Evolutionary conservation across 2,797 vertebrate genomes (phyloP), one percentile per base, ranked within the genome.

Genomic region (Micromesistius poutassou): DNA sequence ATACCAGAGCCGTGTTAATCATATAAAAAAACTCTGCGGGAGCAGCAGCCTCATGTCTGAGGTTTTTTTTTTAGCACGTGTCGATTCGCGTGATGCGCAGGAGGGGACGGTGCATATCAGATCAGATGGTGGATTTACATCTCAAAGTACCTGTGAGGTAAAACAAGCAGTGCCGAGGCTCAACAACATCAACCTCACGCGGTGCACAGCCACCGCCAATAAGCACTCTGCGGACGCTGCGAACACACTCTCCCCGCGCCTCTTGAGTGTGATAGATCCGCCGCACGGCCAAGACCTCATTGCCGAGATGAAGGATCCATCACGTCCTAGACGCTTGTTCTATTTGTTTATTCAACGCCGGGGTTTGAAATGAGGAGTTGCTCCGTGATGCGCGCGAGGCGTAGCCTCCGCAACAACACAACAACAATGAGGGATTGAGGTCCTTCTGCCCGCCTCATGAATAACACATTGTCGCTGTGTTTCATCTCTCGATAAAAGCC

Each of bases 221-320:
- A 84, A 83, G 76, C 75, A 16, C 66, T 73, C 50, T n/a, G 8
- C 71, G 76, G 82, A 82, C 80, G 79, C 82, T 33, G 79, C 81
- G 4, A 55, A 77, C 82, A 87, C 84, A 83, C 86, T 84, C 12
- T 70, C n/a, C 25, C 84, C 86, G 89, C 88, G 62, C 85, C 80
- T 83, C n/a, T 81, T 78, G 74, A 71, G 80, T 84, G 73, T 85
- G 80, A 87, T 85, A 78, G 71, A 81, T 85, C 77, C 81, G 77
- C 82, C 79, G 78, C 81, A 74, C 82, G 68, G 82, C 81, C 83
- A 72, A 80, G 80, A 86, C 89, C 84, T 71, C 74, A 14, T 75
- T 77, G 79, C 79, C 75, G 74, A 87, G 90, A 89, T 83, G 74
- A 87, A 77, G 78, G 85, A 86, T 88, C 86, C 74, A 76, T 90